phyloP scores from a whole-genome alignment of 1,140 invertebrate species.

The Drosophila rufa region DNA sequence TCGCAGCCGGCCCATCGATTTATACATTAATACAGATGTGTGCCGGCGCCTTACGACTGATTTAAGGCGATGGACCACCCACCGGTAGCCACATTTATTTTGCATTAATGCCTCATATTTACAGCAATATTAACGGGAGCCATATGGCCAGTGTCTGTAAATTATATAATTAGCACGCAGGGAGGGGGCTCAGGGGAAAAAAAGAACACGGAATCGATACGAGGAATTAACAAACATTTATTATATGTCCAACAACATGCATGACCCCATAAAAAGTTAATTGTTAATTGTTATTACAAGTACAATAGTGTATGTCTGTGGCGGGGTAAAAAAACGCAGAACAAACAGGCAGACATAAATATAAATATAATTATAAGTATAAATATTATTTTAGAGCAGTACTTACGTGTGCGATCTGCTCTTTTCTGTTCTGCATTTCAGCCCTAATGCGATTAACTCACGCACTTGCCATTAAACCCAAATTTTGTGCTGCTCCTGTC shows the following conservation, averaged over 20 bases:
- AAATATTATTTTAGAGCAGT: conserved; percentile 47
- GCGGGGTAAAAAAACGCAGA: conserved; percentile 17
- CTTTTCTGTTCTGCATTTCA: conserved; percentile 15
- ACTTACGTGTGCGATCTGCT: conserved; percentile 65
- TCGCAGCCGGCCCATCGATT: neutral
- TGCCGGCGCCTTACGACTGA: conserved; percentile 36
- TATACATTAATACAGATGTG: conserved; percentile 21
- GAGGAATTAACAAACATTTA: conserved; percentile 59
- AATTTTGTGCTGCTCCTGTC: conserved; percentile 71
- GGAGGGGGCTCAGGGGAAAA: neutral
- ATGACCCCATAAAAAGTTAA: conserved; percentile 58
- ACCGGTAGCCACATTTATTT: conserved; percentile 33
- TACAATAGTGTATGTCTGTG: conserved; percentile 41
- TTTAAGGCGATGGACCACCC: conserved; percentile 36
- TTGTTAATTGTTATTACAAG: conserved; percentile 61
- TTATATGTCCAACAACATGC: conserved; percentile 52
- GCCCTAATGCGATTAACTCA: conserved; percentile 68
- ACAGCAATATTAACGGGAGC: conserved; percentile 35
- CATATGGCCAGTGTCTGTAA: conserved; percentile 42
- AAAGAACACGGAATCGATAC: conserved; percentile 27
- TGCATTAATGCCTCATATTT: conserved; percentile 58
- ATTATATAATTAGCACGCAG: conserved; percentile 42
- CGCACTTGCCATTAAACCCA: conserved; percentile 67
- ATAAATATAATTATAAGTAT: conserved; percentile 7
- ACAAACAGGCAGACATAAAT: conserved; percentile 26